phyloP scores from a whole-genome alignment of 2,888 invertebrate species.

The Phengaris arion region DNA sequence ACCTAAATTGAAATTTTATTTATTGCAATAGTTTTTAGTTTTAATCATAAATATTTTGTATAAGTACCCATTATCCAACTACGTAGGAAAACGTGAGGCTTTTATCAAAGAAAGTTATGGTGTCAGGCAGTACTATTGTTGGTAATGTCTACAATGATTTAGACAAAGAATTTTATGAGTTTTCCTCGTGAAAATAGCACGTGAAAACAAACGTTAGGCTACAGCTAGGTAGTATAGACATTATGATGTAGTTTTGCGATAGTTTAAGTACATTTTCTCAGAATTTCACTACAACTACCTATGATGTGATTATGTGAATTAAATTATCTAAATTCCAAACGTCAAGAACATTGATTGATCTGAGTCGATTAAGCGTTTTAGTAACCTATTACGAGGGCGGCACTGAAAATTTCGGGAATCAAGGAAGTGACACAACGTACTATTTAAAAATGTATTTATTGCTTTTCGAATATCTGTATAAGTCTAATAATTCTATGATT shows the following conservation, averaged over 20 bases:
- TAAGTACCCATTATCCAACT: neutral
- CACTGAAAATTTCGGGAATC: too few relatives aligned
- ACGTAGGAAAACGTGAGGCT: neutral
- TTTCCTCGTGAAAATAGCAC: conserved; percentile 25
- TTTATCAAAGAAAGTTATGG: neutral
- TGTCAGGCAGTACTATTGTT: neutral
- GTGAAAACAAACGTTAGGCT: conserved; percentile 28
- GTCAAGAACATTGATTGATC: neutral
- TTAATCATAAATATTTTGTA: neutral
- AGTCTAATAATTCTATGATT: too few relatives aligned
- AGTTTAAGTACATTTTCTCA: conserved; percentile 18
- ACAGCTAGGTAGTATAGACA: neutral
- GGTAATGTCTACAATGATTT: neutral
- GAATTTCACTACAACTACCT: conserved; percentile 30
- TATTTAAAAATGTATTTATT: too few relatives aligned
- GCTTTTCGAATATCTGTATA: too few relatives aligned
- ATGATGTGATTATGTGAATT: conserved; percentile 31
- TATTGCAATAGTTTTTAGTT: too few relatives aligned
- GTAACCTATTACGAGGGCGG: too few relatives aligned
- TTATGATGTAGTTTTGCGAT: conserved; percentile 35
- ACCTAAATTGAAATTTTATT: too few relatives aligned
- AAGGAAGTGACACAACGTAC: too few relatives aligned
- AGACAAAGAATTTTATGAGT: conserved; percentile 34
- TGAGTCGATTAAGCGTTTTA: neutral
- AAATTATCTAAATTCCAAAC: neutral